Evolutionary conservation across 2,113 vertebrate species (phyloP).

Genomic region (Onychorhynchus coronatus): DNA sequence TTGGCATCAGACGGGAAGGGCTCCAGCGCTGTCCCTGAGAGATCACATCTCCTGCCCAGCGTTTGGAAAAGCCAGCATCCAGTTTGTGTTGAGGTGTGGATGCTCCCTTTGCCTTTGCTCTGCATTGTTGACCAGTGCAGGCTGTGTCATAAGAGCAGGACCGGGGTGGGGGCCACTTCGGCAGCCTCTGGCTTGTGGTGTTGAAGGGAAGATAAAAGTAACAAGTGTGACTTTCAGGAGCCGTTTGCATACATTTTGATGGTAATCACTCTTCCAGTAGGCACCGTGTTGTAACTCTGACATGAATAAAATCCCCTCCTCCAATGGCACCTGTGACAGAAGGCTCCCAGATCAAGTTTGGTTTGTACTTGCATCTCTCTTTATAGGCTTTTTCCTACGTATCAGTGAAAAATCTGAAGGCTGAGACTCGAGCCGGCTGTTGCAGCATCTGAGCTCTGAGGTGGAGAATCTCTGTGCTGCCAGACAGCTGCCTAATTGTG

Average conservation of each 20-base stretch:
- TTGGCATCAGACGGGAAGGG: not conserved
- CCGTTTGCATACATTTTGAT: not conserved
- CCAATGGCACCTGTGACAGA: not conserved
- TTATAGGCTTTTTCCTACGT: not conserved
- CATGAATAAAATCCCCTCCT: not conserved
- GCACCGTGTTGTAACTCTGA: not conserved
- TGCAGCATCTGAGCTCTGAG: not conserved
- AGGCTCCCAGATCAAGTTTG: not conserved
- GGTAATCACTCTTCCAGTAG: not conserved
- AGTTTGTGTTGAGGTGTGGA: not conserved
- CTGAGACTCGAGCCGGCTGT: not conserved
- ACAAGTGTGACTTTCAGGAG: not conserved
- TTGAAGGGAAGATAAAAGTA: not conserved
- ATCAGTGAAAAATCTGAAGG: not conserved
- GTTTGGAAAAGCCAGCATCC: not conserved
- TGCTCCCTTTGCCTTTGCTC: not conserved
- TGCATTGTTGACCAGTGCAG: not conserved
- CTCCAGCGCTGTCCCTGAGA: not conserved
- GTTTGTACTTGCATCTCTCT: not conserved
- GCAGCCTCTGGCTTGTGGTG: not conserved
- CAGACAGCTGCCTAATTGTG: not conserved
- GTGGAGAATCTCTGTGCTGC: constrained; percentile 23
- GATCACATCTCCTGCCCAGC: not conserved
- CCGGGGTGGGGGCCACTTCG: not conserved
- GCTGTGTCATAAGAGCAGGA: not conserved